phyloP scores from a whole-genome alignment of 1,140 invertebrate species.

The Monomorium pharaonis region DNA sequence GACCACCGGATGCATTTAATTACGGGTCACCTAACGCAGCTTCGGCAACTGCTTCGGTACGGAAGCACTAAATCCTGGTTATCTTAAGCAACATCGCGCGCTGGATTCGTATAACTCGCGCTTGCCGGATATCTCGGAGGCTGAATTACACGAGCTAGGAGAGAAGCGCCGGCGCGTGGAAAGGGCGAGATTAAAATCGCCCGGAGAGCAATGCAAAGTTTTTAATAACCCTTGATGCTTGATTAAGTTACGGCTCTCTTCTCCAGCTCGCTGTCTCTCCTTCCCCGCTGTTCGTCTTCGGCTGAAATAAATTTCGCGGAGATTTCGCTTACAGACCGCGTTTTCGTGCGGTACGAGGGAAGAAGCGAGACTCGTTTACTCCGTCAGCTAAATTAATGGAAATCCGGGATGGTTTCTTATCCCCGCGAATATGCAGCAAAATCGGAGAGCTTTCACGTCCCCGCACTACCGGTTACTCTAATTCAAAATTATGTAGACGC shows the following conservation, averaged over 20 bases:
- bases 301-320: conserved; percentile 67
- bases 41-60: conserved; percentile 73
- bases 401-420: conserved; percentile 66
- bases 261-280: conserved; percentile 55
- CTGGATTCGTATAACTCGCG: conserved; percentile 80
- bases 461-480: conserved; percentile 12
- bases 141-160: conserved; percentile 71
- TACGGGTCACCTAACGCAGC: conserved; percentile 75
- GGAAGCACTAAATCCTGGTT: conserved; percentile 78
- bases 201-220: conserved; percentile 79
- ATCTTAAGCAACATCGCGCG: conserved; percentile 80
- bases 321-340: conserved; percentile 65
- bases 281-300: conserved; percentile 54
- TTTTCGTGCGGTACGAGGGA: conserved; percentile 62
- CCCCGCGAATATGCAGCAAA: conserved; percentile 27
- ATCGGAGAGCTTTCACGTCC: conserved; percentile 44
- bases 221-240: conserved; percentile 82
- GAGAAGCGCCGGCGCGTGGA: conserved; percentile 26
- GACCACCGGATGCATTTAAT: conserved; percentile 76
- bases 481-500: conserved; percentile 12
- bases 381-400: conserved; percentile 69
- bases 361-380: conserved; percentile 65
- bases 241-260: conserved; percentile 78
- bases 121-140: conserved; percentile 75
- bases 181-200: conserved; percentile 80